Evolutionary conservation across 2,113 vertebrate genomes (phyloP), one percentile per base, ranked within the genome.

Genomic region (Puffinus mauretanicus): DNA sequence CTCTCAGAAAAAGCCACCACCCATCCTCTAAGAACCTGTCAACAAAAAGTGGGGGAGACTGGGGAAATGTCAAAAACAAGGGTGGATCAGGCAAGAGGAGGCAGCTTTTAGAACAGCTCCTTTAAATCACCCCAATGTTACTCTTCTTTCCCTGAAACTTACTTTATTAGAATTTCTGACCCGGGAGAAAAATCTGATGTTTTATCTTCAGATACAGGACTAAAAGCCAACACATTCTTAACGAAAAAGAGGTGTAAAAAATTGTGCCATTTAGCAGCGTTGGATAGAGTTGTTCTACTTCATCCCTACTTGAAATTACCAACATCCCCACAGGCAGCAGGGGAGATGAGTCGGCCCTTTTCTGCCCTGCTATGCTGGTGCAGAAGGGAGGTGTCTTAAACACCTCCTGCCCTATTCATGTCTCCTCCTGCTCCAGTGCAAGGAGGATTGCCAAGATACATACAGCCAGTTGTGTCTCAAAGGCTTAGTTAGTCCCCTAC

Each of bases 11-110:
- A 78, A 72, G 72, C 58, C 75, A 64, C 94, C 97, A n/a, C 97
- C 98, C 97, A 95, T 97, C 89, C 96, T 95, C 46, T 83, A 44
- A 49, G n/a, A 95, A 92, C 80, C 90, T 93, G 91, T 97, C 96
- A 89, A 85, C 80, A 70, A 82, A 86, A 71, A 70, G 65, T 4
- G 1, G 62, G 46, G 66, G 42, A 79, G 34, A 25, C 29, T 4
- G 51, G 21, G 40, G 34, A n/a, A 85, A 61, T 85, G 71, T 93
- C 51, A 87, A 93, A 98, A 98, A 97, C 97, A 98, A 97, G 96
- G 96, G 97, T 1, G 78, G 83, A 64, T 91, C 91, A 80, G 91
- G 80, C 25, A 90, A 86, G 65, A 71, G 6, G 11, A 36, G n/a
- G 8, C 4, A 71, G 65, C 29, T 76, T 79, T 20, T 47, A 93